Evolutionary conservation across 2,888 invertebrate species (phyloP), one percentile per base, ranked within the genome.

Genomic region (Drosophila crucigera): DNA sequence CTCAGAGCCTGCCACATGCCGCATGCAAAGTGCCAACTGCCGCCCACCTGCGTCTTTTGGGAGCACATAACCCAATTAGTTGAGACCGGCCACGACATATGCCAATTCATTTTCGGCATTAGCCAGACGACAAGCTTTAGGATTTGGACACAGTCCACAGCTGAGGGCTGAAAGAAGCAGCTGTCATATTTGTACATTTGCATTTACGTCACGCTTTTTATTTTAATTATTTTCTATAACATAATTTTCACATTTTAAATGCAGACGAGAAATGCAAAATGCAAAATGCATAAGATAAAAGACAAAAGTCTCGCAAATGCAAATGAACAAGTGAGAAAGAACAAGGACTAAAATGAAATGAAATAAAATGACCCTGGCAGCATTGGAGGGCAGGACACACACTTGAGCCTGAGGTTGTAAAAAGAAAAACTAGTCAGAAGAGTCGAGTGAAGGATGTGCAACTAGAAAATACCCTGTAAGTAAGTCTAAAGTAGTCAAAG

Each of bases 21-120:
- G 50, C n/a, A 41, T 41, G n/a, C 41, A 10, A 41, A 41, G n/a
- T n/a, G 43, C 55, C 59, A 56, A 49, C 41, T 41, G 53, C 41
- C 22, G 54, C 71, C 75, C 50, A 66, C 73, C 64, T 70, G 69
- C 73, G 84, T 64, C 71, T 70, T 76, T 67, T 66, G 80, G 87
- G 87, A 78, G 71, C 62, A 78, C 73, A 74, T 82, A 78, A 80
- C 73, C 85, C 85, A 89, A 85, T 85, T 85, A 89, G 87, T 73
- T 68, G 73, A 66, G 49, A 75, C 74, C 70, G 59, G 47, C 73
- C 78, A 76, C 76, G 76, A 80, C 89, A 80, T 68, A 68, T 89
- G 85, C 74, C 85, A 87, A 80, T 84, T 84, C 70, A 73, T 78
- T 78, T 76, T 70, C 68, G 77, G 60, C 67, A 73, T 62, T 67